Evolutionary conservation across 2,888 invertebrate species (phyloP).

Genomic region (Hartigia nigra): DNA sequence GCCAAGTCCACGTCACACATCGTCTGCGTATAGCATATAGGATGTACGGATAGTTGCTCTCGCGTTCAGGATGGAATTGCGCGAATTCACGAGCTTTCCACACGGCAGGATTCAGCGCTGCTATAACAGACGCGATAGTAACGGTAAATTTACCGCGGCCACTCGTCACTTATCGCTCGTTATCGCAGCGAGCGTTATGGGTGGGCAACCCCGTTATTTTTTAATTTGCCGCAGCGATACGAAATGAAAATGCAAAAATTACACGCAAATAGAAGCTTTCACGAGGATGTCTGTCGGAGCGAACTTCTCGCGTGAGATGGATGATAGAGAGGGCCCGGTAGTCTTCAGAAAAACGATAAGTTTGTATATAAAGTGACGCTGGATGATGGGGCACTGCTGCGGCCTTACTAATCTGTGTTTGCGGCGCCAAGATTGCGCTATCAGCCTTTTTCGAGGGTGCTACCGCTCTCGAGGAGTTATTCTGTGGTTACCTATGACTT

Average conservation of each 20-base stretch:
- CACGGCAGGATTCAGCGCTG: background rate
- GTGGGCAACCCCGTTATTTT: conserved; percentile 29
- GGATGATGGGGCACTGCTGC: conserved; percentile 14
- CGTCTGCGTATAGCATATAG: background rate
- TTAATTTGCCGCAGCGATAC: conserved; percentile 26
- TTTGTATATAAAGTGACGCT: conserved; percentile 1
- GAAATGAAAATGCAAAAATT: conserved; percentile 31
- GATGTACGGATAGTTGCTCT: background rate
- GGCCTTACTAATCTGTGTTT: conserved; percentile 21
- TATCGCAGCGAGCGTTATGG: conserved; percentile 20
- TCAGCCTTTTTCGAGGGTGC: conserved; percentile 7
- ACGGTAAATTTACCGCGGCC: conserved; percentile 9
- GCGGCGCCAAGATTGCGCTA: conserved; percentile 28
- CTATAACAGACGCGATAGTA: background rate
- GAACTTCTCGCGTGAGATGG: background rate
- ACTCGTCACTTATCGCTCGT: conserved; percentile 27
- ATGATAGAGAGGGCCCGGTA: background rate
- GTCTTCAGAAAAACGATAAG: background rate
- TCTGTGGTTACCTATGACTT: background rate
- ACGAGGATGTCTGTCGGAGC: background rate
- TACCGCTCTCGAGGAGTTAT: background rate
- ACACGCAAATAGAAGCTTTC: conserved; percentile 20
- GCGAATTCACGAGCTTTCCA: background rate
- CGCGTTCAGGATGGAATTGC: background rate
- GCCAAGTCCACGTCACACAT: background rate